Evolutionary conservation across 2,113 vertebrate species (phyloP).

Genomic region (Clarias gariepinus): DNA sequence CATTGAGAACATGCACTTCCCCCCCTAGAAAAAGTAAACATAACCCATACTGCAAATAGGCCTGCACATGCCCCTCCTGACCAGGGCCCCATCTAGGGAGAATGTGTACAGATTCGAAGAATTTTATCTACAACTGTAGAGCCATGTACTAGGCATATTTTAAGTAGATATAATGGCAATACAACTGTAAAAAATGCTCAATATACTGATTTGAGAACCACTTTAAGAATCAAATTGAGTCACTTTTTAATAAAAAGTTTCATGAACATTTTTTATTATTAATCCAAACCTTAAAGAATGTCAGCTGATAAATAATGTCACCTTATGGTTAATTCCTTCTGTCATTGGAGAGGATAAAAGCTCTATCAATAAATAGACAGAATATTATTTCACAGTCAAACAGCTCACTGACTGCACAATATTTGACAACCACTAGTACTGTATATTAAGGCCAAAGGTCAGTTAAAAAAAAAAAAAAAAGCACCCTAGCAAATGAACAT

Average conservation of each 20-base stretch:
- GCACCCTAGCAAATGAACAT: slow-evolving; percentile 8
- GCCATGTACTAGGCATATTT: not conserved
- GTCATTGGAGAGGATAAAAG: not conserved
- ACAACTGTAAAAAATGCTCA: not conserved
- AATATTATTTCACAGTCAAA: not conserved
- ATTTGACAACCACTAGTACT: not conserved
- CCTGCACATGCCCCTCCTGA: slow-evolving; percentile 24
- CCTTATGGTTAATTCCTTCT: not conserved
- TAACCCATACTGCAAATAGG: slow-evolving; percentile 31
- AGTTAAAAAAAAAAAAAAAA: not conserved
- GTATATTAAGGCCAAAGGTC: not conserved
- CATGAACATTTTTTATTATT: not conserved
- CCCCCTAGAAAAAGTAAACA: not conserved
- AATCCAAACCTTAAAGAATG: not conserved
- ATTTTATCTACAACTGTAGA: not conserved
- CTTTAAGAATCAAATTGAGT: not conserved
- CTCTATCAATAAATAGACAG: not conserved
- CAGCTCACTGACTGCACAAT: not conserved
- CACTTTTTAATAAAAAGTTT: not conserved
- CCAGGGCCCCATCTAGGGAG: slow-evolving; percentile 23
- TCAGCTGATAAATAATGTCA: not conserved
- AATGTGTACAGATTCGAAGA: slow-evolving; percentile 39
- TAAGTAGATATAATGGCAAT: not conserved
- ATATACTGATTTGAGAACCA: not conserved
- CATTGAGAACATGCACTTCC: not conserved